Conservation (phyloP, 1,140 invertebrate genomes). For the Aphis gossypii region DNA sequence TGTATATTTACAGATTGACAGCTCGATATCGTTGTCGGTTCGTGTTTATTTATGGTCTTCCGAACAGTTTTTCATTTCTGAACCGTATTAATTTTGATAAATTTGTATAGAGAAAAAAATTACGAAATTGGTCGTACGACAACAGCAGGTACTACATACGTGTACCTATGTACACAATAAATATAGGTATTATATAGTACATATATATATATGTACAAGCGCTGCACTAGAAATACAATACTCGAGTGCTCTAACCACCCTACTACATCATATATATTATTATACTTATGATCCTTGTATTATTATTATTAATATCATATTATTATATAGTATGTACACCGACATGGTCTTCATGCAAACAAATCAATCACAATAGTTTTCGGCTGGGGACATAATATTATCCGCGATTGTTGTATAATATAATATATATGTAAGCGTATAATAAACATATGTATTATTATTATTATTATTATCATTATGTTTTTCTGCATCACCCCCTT, state of each 20-base stretch:
- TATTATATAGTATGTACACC: neutral
- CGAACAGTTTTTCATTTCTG: neutral
- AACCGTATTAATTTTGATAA: neutral
- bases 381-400: constrained; percentile 31
- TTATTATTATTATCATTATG: neutral
- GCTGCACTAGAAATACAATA: neutral
- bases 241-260: neutral
- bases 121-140: neutral
- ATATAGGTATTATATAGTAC: neutral
- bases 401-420: neutral
- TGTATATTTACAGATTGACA: neutral
- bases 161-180: neutral
- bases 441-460: neutral
- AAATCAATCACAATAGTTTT: constrained; percentile 54
- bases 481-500: neutral
- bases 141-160: neutral
- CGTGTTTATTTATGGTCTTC: neutral
- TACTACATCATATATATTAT: neutral
- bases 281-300: neutral
- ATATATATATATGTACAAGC: neutral
- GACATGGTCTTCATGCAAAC: constrained; percentile 24
- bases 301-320: constrained; percentile 1
- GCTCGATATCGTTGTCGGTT: neutral
- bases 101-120: neutral
- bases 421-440: neutral